These are phyloP conservation scores for Tyrophagus putrescentiae DNA, from an alignment of 1,140 invertebrate genomes.

Conservation along the genomic window DNA sequence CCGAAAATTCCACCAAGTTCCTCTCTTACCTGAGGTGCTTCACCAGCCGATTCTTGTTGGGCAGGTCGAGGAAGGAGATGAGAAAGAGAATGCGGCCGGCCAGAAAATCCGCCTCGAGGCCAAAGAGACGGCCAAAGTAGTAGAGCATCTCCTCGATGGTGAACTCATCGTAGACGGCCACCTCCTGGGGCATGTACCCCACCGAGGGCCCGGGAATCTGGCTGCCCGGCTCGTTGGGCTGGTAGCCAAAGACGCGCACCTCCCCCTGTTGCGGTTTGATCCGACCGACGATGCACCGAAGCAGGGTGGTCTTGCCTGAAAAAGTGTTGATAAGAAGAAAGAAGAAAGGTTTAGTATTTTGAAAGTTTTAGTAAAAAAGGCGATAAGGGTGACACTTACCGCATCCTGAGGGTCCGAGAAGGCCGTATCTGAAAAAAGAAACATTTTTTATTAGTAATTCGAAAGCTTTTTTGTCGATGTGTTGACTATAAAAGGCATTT, in stretches of 20 bases:
- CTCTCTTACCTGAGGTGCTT: constrained; percentile 82
- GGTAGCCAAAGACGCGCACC: constrained; percentile 67
- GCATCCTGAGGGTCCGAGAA: constrained; percentile 42
- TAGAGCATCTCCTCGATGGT: constrained; percentile 85
- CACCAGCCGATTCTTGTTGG: constrained; percentile 63
- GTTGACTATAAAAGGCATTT: neutral
- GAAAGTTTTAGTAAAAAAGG: no score
- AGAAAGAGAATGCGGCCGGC: constrained; percentile 67
- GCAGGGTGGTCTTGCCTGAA: constrained; percentile 54
- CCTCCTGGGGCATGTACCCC: constrained; percentile 72
- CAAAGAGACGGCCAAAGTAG: constrained; percentile 91
- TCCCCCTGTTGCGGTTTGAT: constrained; percentile 62
- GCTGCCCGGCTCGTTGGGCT: constrained; percentile 53
- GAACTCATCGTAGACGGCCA: constrained; percentile 84
- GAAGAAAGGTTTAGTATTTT: no score
- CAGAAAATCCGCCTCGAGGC: constrained; percentile 61
- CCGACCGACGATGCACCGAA: constrained; percentile 71
- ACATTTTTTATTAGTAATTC: neutral
- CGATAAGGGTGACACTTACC: no score
- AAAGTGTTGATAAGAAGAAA: no score
- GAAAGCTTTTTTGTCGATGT: neutral
- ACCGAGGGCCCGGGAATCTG: constrained; percentile 73
- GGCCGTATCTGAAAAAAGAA: constrained; percentile 50
- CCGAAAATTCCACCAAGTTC: no score
- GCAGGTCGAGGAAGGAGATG: constrained; percentile 71